Evolutionary conservation across 2,888 invertebrate species (phyloP).

Genomic region (Steinernema carpocapsae): DNA sequence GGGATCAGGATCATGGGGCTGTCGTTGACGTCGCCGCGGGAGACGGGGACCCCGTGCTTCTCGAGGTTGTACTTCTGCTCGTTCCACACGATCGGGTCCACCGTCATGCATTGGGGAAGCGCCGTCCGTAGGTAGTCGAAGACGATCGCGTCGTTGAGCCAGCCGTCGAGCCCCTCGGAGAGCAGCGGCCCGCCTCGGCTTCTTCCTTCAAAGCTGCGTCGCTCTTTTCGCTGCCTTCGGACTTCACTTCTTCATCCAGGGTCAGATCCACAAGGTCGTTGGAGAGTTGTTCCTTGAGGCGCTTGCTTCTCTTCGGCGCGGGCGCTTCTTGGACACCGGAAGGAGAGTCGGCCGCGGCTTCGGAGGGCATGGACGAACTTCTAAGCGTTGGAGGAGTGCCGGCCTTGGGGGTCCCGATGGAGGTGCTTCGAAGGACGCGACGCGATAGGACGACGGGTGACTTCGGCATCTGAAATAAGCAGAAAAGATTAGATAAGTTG

Average conservation of each 20-base stretch:
- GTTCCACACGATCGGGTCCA: constrained; percentile 30
- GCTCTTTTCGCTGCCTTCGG: not conserved
- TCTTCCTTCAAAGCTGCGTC: not conserved
- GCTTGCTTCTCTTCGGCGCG: too few species aligned
- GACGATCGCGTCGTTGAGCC: constrained; percentile 27
- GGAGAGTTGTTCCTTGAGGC: too few species aligned
- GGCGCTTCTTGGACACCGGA: too few species aligned
- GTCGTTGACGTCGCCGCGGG: not conserved
- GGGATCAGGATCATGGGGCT: constrained; percentile 7
- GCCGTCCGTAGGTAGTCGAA: constrained; percentile 16
- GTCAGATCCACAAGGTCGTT: too few species aligned
- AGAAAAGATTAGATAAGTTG: too few species aligned
- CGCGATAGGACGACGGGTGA: too few species aligned
- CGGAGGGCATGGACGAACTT: too few species aligned
- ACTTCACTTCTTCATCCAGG: not conserved
- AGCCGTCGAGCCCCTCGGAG: constrained; percentile 1
- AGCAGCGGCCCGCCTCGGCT: not conserved
- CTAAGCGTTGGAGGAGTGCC: too few species aligned
- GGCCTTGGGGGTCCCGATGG: too few species aligned
- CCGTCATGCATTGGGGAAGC: not conserved
- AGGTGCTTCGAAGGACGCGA: too few species aligned
- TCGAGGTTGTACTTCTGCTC: not conserved
- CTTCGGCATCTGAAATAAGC: too few species aligned
- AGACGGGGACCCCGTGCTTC: constrained; percentile 13
- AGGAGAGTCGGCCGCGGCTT: too few species aligned